Evolutionary conservation across 2,113 vertebrate species (phyloP).

Genomic region (Apistogramma diplotaenia): DNA sequence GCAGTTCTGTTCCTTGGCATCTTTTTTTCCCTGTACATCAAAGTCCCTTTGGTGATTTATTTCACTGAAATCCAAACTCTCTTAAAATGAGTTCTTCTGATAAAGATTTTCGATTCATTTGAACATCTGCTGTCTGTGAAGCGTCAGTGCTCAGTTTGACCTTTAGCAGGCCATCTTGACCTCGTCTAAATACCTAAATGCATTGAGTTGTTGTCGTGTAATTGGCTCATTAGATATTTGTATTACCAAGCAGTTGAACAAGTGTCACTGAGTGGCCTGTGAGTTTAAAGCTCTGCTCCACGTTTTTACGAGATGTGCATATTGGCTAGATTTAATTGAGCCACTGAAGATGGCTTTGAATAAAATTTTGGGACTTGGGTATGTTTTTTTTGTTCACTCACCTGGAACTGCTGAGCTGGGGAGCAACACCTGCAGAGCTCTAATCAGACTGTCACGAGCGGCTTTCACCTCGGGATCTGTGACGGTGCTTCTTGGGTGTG

Average conservation of each 20-base stretch:
- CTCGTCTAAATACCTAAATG: neutral
- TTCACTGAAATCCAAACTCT: neutral
- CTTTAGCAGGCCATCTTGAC: neutral
- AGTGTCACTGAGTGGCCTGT: neutral
- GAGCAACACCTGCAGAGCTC: slow-evolving; percentile 18
- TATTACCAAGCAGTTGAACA: neutral
- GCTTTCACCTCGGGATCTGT: slow-evolving; percentile 21
- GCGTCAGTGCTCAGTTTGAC: neutral
- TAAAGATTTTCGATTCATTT: slow-evolving; percentile 3
- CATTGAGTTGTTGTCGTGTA: neutral
- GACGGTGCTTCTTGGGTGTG: slow-evolving; percentile 14
- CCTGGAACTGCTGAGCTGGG: neutral
- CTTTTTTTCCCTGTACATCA: neutral
- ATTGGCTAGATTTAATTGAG: slow-evolving; percentile 1
- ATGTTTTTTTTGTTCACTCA: neutral
- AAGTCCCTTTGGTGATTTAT: neutral
- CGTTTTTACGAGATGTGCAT: slow-evolving; percentile 4
- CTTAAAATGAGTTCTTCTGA: neutral
- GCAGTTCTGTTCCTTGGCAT: neutral
- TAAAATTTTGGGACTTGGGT: neutral
- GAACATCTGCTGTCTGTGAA: neutral
- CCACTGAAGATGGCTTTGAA: neutral
- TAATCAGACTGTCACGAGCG: neutral
- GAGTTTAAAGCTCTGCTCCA: neutral
- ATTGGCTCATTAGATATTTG: neutral